Evolutionary conservation across 2,113 vertebrate genomes (phyloP).

Genomic region (Myotis davidii): DNA sequence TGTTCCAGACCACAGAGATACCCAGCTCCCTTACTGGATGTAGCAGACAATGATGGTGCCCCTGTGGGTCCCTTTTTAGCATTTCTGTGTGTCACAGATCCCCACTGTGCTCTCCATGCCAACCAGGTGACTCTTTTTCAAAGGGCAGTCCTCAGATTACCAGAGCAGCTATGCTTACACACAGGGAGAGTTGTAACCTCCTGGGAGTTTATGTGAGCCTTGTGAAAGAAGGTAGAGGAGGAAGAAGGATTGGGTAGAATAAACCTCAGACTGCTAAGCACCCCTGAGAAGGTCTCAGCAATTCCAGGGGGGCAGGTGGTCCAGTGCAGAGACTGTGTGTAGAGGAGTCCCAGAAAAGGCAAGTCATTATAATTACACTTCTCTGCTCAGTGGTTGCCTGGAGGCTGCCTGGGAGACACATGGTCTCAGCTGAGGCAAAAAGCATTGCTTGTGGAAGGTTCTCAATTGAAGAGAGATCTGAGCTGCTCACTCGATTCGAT

Average conservation of each 20-base stretch:
- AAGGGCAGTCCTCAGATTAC: background rate
- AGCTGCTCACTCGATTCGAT: background rate
- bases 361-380: background rate
- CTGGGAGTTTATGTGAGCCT: background rate
- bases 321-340: background rate
- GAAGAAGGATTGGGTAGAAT: background rate
- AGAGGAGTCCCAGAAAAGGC: background rate
- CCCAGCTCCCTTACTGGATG: background rate
- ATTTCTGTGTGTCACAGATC: background rate
- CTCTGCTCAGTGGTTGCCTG: background rate
- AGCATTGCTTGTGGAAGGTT: background rate
- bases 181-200: background rate
- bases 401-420: background rate
- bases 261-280: background rate
- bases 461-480: background rate
- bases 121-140: background rate
- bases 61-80: background rate
- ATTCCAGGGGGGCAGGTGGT: background rate
- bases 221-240: background rate
- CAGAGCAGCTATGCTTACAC: background rate
- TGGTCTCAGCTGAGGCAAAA: background rate
- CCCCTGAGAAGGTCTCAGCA: background rate
- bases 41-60: background rate
- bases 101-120: background rate
- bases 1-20: background rate